These are phyloP conservation scores for Diglossa cyanea DNA, from an alignment of 2,797 vertebrate species.

Conservation along the genomic window DNA sequence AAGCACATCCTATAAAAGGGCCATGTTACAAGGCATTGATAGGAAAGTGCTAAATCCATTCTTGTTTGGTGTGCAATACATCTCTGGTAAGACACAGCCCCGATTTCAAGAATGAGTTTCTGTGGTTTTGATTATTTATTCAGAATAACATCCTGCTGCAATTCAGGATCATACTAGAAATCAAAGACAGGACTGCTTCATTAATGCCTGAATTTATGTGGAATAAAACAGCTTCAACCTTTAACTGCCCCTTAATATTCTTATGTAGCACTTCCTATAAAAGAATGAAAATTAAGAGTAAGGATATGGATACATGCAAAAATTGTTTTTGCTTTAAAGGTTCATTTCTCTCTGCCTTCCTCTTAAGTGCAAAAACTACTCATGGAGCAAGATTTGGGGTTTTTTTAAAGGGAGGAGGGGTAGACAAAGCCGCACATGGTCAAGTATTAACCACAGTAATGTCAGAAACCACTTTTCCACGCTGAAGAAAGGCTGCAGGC, in stretches of 20 bases:
- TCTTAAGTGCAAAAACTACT: not conserved
- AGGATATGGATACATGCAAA: not conserved
- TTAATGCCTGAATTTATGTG: not conserved
- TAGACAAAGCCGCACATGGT: not conserved
- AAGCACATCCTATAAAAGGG: not conserved
- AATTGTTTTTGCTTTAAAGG: not conserved
- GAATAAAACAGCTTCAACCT: not conserved
- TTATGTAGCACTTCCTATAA: not conserved
- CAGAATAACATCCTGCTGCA: not conserved
- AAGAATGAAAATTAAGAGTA: not conserved
- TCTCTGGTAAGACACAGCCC: not conserved
- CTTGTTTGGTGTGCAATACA: not conserved
- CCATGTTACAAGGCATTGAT: not conserved
- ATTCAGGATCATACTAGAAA: not conserved
- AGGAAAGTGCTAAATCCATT: not conserved
- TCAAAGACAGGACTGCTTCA: not conserved
- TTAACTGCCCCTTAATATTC: not conserved
- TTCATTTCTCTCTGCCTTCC: not conserved
- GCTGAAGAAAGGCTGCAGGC: not conserved
- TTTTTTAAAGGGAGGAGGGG: not conserved
- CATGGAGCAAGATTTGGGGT: fast-evolving
- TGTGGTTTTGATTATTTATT: not conserved
- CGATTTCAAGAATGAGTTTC: not conserved
- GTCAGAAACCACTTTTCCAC: not conserved
- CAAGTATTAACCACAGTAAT: not conserved